phyloP scores from a whole-genome alignment of 2,113 vertebrate genomes.

The Podilymbus podiceps region DNA sequence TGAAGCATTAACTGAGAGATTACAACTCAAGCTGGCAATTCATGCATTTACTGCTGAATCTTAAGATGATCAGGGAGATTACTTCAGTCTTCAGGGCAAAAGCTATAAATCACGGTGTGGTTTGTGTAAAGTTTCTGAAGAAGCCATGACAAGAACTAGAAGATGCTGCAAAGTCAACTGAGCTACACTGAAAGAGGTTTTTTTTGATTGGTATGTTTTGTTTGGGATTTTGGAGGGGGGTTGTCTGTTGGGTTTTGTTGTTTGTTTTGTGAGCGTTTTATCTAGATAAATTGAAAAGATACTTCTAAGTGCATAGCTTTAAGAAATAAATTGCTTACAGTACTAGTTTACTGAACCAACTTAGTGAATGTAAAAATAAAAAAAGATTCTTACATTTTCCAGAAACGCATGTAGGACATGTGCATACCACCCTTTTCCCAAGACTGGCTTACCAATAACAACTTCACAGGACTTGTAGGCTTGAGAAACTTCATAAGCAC shows the following conservation, averaged over 20 bases:
- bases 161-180: background rate
- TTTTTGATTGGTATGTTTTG: background rate
- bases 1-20: background rate
- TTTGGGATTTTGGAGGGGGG: background rate
- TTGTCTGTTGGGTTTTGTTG: background rate
- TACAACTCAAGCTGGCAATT: background rate
- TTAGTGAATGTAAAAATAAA: background rate
- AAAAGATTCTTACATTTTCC: background rate
- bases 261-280: no score
- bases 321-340: background rate
- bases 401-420: background rate
- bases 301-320: background rate
- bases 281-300: background rate
- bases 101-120: background rate
- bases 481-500: slow-evolving; percentile 90
- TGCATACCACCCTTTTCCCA: background rate
- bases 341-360: background rate
- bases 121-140: background rate
- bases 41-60: background rate
- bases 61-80: background rate
- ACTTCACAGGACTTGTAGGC: slow-evolving; percentile 89
- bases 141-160: background rate
- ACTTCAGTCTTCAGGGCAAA: background rate
- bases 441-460: slow-evolving; percentile 84
- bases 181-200: background rate